Conservation (phyloP, 2,797 vertebrate genomes). For the Accipiter badius region DNA sequence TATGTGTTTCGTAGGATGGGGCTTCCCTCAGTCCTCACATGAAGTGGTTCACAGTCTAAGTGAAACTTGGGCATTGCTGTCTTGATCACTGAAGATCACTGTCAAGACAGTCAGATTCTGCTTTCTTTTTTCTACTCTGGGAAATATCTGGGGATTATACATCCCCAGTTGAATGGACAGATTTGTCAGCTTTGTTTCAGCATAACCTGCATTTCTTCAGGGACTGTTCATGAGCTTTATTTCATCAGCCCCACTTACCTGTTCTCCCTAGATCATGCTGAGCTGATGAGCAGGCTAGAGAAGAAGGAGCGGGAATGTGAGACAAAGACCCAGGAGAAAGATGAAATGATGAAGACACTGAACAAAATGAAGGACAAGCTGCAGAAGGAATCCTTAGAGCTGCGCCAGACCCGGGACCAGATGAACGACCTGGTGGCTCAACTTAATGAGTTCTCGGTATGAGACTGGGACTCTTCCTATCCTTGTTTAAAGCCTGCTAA, state of each 20-base stretch:
- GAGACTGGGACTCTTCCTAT: constrained; percentile 13
- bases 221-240: neutral
- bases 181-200: constrained; percentile 1
- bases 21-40: neutral
- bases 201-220: neutral
- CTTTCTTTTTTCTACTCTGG: neutral
- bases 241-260: neutral
- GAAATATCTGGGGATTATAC: neutral
- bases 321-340: constrained; percentile 93
- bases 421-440: constrained; percentile 87
- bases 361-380: constrained; percentile 99
- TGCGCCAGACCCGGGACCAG: constrained; percentile 90
- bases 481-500: constrained; percentile 15
- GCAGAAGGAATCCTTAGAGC: constrained; percentile 90
- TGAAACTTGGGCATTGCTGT: neutral
- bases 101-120: neutral
- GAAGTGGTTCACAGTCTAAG: neutral
- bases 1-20: neutral
- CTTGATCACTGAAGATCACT: neutral
- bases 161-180: neutral
- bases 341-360: constrained; percentile 98
- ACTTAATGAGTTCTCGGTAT: constrained; percentile 86
- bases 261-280: constrained; percentile 77
- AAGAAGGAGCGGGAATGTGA: constrained; percentile 95
- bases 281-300: constrained; percentile 87